Conservation (phyloP, 2,113 vertebrate species). For the Pan paniscus region DNA sequence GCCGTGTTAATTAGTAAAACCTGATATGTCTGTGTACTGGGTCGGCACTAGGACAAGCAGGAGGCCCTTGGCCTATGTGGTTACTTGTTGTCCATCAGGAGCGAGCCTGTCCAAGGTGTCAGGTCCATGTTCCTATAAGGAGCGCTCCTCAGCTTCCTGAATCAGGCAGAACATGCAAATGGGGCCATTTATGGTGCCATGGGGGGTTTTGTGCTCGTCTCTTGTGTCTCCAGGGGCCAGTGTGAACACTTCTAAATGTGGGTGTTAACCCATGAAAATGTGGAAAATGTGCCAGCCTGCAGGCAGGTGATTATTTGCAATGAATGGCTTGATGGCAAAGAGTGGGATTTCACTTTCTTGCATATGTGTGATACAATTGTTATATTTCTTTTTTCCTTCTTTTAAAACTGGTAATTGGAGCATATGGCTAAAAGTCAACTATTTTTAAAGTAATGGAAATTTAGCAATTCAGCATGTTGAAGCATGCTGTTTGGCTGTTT, state of each 20-base stretch:
- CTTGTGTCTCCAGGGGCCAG: constrained; percentile 59
- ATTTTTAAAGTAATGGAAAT: constrained; percentile 8
- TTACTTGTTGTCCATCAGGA: neutral
- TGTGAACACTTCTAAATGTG: constrained; percentile 71
- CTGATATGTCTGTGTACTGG: neutral
- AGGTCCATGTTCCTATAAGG: neutral
- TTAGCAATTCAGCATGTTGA: neutral
- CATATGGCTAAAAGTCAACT: constrained; percentile 33
- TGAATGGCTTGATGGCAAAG: neutral
- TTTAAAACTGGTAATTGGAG: constrained; percentile 43
- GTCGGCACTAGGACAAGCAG: constrained; percentile 38
- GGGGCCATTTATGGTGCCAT: constrained; percentile 50
- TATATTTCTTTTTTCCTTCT: neutral
- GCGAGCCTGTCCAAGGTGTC: neutral
- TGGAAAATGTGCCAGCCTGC: neutral
- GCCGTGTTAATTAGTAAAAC: constrained; percentile 82
- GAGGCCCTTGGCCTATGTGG: neutral
- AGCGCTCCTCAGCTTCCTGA: constrained; percentile 47
- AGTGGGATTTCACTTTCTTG: neutral
- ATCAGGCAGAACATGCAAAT: constrained; percentile 50
- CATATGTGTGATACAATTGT: neutral
- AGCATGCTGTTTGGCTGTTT: neutral
- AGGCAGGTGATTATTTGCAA: neutral
- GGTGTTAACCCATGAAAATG: constrained; percentile 30
- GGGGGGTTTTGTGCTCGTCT: neutral